Evolutionary conservation across 2,888 invertebrate species (phyloP).

Genomic region (Coremacera marginata): DNA sequence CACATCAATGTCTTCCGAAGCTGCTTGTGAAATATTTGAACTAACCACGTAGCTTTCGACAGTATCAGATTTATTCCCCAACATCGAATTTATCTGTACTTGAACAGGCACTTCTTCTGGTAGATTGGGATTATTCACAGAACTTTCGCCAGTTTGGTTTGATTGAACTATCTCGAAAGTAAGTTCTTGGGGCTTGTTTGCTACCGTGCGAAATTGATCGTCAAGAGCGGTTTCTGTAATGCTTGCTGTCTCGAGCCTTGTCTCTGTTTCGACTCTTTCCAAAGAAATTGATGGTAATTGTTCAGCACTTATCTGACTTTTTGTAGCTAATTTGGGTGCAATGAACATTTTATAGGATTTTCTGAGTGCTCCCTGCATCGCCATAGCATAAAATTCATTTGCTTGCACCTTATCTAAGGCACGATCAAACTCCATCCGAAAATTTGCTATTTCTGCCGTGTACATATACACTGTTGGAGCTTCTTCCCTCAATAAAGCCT

Average conservation of each 20-base stretch:
- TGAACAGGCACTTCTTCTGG: too few species aligned
- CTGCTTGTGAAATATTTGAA: too few species aligned
- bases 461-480: constrained; percentile 55
- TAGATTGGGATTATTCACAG: too few species aligned
- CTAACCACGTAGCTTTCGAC: too few species aligned
- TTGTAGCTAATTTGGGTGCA: constrained; percentile 46
- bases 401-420: constrained; percentile 52
- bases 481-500: constrained; percentile 58
- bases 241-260: too few species aligned
- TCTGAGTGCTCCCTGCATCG: constrained; percentile 52
- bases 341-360: constrained; percentile 55
- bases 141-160: too few species aligned
- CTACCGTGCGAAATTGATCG: neutral
- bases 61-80: too few species aligned
- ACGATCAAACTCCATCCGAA: constrained; percentile 56
- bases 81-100: too few species aligned
- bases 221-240: neutral
- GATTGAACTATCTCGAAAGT: neutral
- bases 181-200: neutral
- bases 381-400: constrained; percentile 50
- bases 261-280: too few species aligned
- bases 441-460: constrained; percentile 59
- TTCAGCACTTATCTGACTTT: neutral
- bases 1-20: too few species aligned
- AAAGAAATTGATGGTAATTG: neutral